A percentile compares a stretch with the other conserved stretches of the same genome.
Conservation (phyloP, 2,888 invertebrate genomes). For the Aphodius granarius region DNA sequence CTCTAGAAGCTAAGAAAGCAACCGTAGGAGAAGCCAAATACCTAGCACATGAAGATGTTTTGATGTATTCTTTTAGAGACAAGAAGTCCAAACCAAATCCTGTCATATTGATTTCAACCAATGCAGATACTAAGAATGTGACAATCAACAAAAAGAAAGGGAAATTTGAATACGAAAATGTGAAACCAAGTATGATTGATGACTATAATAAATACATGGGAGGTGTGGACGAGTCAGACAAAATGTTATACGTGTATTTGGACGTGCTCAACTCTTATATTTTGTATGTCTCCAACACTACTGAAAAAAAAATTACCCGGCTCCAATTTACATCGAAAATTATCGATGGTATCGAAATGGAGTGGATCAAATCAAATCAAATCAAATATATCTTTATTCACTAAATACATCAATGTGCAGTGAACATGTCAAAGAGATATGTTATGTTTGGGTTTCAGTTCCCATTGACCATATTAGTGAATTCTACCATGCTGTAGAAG, state of each 20-base stretch:
- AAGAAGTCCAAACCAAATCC: constrained; percentile 27
- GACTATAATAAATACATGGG: constrained; percentile 37
- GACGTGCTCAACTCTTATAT: constrained; percentile 34
- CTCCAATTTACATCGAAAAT: no score
- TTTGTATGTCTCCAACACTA: neutral
- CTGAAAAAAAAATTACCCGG: no score
- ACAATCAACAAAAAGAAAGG: constrained; percentile 2
- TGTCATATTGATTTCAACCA: constrained; percentile 6
- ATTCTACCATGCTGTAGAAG: no score
- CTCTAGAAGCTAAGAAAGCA: constrained; percentile 30
- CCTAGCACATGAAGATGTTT: constrained; percentile 29
- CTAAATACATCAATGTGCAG: no score
- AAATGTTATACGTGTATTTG: constrained; percentile 37
- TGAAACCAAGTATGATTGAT: constrained; percentile 23
- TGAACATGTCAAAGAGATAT: no score
- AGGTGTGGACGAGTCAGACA: constrained; percentile 38
- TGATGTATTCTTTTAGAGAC: constrained; percentile 35
- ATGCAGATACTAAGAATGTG: neutral
- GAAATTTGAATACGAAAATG: neutral
- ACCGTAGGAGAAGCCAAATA: constrained; percentile 31
- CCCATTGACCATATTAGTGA: no score
- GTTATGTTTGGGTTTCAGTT: no score
- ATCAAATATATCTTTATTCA: no score
- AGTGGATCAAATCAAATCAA: no score
- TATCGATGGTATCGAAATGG: no score